phyloP scores from a whole-genome alignment of 2,113 vertebrate species.

The Australoheros scitulus region DNA sequence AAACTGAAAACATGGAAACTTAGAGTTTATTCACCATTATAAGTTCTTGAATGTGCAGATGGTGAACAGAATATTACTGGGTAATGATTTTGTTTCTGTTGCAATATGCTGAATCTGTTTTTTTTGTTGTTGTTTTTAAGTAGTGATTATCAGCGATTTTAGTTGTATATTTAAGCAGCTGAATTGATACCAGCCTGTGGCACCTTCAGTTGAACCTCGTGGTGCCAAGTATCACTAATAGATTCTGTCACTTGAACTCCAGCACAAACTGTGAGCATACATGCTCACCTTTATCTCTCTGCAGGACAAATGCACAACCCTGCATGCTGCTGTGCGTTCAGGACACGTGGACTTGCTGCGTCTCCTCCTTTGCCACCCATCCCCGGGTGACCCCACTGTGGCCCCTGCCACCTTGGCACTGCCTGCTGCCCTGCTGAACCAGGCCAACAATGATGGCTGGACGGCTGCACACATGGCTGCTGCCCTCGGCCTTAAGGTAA shows the following conservation, averaged over 20 bases:
- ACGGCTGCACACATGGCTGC: constrained; percentile 94
- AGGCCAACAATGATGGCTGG: constrained; percentile 90
- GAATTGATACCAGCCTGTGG: neutral
- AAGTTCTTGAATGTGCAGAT: neutral
- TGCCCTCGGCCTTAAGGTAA: constrained; percentile 93
- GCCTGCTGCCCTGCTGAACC: constrained; percentile 85
- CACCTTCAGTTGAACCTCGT: neutral
- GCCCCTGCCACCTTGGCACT: constrained; percentile 2
- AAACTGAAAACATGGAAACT: neutral
- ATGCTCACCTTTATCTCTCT: neutral
- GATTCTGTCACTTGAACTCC: neutral
- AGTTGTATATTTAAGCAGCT: neutral
- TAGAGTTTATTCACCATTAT: neutral
- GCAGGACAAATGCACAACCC: constrained; percentile 90
- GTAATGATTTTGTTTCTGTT: neutral
- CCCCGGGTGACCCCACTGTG: constrained; percentile 29
- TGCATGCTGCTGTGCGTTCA: constrained; percentile 88
- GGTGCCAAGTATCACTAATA: neutral
- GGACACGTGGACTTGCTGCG: constrained; percentile 87
- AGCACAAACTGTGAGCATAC: neutral
- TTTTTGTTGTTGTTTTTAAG: too few species aligned
- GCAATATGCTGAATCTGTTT: too few species aligned
- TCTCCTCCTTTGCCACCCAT: constrained; percentile 85
- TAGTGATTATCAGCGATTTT: neutral
- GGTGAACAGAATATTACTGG: neutral